phyloP scores from a whole-genome alignment of 2,113 vertebrate genomes.

The Nasalis larvatus region DNA sequence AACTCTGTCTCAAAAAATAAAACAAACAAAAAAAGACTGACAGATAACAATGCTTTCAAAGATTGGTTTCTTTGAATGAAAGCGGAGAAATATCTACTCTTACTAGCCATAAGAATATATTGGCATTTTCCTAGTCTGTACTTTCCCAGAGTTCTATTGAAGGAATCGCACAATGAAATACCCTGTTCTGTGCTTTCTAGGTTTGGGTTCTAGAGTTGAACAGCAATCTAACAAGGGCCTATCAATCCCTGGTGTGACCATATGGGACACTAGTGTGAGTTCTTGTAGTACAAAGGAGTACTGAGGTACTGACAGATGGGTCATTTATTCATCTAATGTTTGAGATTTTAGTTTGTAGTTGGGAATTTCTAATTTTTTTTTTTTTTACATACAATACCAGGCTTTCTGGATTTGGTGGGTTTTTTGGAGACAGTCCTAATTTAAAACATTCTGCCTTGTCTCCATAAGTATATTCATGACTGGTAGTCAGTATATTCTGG shows the following conservation, averaged over 20 bases:
- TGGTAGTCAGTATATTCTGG: not conserved
- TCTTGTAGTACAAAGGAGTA: not conserved
- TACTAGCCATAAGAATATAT: not conserved
- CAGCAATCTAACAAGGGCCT: not conserved
- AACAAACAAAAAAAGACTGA: too few species aligned
- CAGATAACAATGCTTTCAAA: slow-evolving; percentile 21
- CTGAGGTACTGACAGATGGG: not conserved
- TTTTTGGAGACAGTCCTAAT: not conserved
- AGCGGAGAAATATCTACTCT: not conserved
- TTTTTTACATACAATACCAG: not conserved
- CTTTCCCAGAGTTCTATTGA: not conserved
- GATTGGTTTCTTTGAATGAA: slow-evolving; percentile 7
- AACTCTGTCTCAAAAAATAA: too few species aligned
- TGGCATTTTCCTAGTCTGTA: not conserved
- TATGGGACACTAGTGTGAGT: not conserved
- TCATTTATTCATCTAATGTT: not conserved
- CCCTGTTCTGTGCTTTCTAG: not conserved
- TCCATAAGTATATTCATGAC: not conserved
- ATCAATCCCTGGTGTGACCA: not conserved
- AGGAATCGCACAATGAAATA: not conserved
- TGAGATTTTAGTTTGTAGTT: not conserved
- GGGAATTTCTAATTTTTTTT: not conserved
- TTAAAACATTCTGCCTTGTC: not conserved
- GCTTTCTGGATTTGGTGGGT: not conserved
- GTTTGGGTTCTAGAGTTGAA: not conserved